These are phyloP conservation scores for Ylistrum balloti DNA, from an alignment of 1,140 invertebrate species.

Conservation along the genomic window DNA sequence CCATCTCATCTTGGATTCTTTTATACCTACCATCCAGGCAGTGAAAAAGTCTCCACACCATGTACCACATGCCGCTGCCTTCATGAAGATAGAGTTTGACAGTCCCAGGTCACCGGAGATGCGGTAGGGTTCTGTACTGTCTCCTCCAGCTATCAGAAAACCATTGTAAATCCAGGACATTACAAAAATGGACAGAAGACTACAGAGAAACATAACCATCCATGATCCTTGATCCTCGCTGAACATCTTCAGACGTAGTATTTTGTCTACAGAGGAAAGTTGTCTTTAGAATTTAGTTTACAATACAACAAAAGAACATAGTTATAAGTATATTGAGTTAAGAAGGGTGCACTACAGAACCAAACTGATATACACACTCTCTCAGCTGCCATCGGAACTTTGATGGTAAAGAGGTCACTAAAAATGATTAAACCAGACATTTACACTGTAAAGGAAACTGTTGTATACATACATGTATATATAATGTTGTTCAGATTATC, in stretches of 20 bases:
- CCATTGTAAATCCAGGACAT: slow-evolving; percentile 85
- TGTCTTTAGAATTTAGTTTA: not conserved
- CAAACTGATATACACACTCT: too few relatives aligned
- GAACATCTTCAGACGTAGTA: slow-evolving; percentile 85
- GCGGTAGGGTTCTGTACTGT: slow-evolving; percentile 78
- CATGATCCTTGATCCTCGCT: slow-evolving; percentile 85
- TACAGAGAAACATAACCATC: slow-evolving; percentile 85
- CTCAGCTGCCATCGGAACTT: too few relatives aligned
- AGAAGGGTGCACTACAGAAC: too few relatives aligned
- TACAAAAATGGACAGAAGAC: slow-evolving; percentile 84
- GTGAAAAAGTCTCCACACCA: slow-evolving; percentile 86
- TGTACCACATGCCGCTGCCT: slow-evolving; percentile 85
- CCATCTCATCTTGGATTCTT: too few relatives aligned
- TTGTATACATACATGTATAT: too few relatives aligned
- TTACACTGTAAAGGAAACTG: too few relatives aligned
- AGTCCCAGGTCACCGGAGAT: slow-evolving; percentile 81
- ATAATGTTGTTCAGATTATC: too few relatives aligned
- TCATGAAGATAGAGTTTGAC: slow-evolving; percentile 83
- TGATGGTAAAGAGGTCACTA: too few relatives aligned
- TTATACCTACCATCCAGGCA: slow-evolving; percentile 83
- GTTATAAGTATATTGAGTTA: too few relatives aligned
- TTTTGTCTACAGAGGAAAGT: slow-evolving; percentile 77
- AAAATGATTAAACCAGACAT: too few relatives aligned
- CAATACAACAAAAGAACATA: too few relatives aligned
- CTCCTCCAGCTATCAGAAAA: slow-evolving; percentile 82